Evolutionary conservation across 2,797 vertebrate genomes (phyloP).

Genomic region (Hippopotamyrus pictus): DNA sequence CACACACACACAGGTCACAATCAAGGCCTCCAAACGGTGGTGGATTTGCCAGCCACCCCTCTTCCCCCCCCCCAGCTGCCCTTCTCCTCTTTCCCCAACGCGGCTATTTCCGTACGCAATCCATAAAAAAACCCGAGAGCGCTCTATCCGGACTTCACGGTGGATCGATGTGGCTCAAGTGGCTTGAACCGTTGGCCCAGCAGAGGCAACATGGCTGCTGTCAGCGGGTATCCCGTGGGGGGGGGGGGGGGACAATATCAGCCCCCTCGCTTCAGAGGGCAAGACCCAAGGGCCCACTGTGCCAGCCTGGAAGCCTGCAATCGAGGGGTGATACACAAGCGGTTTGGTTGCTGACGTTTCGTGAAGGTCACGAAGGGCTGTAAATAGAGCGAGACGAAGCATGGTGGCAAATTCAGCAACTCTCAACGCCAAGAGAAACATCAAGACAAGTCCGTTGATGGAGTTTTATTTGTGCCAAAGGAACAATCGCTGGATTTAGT

Average conservation of each 20-base stretch:
- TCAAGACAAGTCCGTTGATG: not conserved
- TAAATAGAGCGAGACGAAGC: not conserved
- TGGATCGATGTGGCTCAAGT: slow-evolving; percentile 33
- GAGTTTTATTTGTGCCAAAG: not conserved
- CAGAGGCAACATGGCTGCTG: not conserved
- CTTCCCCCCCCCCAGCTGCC: slow-evolving; percentile 11
- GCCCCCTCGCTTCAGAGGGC: not conserved
- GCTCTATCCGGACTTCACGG: slow-evolving; percentile 26
- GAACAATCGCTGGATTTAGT: not conserved
- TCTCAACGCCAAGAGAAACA: not conserved
- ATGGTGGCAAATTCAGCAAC: not conserved
- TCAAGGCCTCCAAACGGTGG: slow-evolving; percentile 12
- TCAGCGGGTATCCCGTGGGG: not conserved
- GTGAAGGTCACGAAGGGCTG: not conserved
- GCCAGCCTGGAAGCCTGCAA: slow-evolving; percentile 2
- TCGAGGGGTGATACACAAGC: not conserved
- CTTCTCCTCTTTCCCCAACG: slow-evolving; percentile 29
- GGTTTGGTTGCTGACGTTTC: not conserved
- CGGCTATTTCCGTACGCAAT: slow-evolving; percentile 41
- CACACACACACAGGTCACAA: slow-evolving; percentile 38
- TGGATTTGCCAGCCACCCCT: slow-evolving; percentile 14
- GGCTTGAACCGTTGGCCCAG: not conserved
- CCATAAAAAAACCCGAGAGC: slow-evolving; percentile 30
- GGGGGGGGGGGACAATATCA: not conserved
- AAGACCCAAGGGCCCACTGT: not conserved